Conservation (phyloP, 2,797 vertebrate species). For the Pangasius larnaudii region DNA sequence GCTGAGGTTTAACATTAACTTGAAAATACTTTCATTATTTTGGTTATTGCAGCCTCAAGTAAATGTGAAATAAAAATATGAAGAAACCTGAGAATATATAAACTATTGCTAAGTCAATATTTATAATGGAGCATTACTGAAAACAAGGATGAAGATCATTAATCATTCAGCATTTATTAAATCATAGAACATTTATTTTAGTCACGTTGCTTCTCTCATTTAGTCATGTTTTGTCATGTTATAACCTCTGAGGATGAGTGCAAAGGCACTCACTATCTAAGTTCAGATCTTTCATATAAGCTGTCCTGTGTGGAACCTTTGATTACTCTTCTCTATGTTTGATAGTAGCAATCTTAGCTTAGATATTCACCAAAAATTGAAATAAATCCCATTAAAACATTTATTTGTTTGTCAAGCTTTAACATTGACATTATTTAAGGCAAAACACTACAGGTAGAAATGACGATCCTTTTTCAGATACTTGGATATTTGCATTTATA, state of each 20-base stretch:
- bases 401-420: neutral
- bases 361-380: neutral
- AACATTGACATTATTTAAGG: neutral
- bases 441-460: neutral
- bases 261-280: neutral
- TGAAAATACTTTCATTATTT: constrained; percentile 1
- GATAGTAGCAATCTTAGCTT: neutral
- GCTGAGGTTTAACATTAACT: constrained; percentile 20
- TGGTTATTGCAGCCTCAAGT: neutral
- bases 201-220: neutral
- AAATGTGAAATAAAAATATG: neutral
- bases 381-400: neutral
- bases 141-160: neutral
- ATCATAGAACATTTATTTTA: neutral
- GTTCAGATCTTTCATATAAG: neutral
- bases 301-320: neutral
- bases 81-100: neutral
- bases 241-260: neutral
- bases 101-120: too few relatives aligned
- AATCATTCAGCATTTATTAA: neutral
- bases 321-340: neutral
- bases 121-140: neutral
- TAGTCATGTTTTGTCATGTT: neutral
- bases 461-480: neutral
- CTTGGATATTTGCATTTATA: neutral